Evolutionary conservation across 23 tunicate species (phyloP), one percentile per base, ranked within the genome.

Genomic region (Botrylloides violaceus): DNA sequence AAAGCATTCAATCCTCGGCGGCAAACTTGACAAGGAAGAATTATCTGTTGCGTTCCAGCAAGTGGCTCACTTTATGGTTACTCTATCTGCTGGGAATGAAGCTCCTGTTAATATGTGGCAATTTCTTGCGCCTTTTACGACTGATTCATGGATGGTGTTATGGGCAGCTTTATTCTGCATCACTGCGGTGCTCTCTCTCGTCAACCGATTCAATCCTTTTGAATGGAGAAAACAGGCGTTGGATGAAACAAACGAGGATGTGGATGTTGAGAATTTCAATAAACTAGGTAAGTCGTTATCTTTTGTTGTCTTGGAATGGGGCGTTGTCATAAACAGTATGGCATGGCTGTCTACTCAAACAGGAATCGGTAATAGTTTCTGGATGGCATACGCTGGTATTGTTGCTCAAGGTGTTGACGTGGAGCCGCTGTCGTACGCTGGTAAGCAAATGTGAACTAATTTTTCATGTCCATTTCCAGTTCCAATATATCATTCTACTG

Each of bases 211-310:
- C 63, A 80, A 80, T 64, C 84, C 84, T 0, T 80, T 80, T 34
- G 84, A 80, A 49, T 80, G 84, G 84, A 71, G 84, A 55, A 80
- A 80, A 37, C 64, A 73, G 39, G 84, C 84, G 48, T 71, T 80
- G 48, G 84, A 80, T 34, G 84, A 80, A 32, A 80, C 84, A 7
- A 80, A 80, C 47, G 84, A 80, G 30, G 84, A 80, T 59, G 84
- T 80, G n/a, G 78, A 55, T 24, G 84, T 80, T 39, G 84, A 80
- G 62, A 70, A 80, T 22, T 80, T 80, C 36, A 72, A 80, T 49
- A 80, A 64, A 71, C 70, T 80, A 59, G 84, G 84, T 80, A 58
- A 9, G 21, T 32, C 29, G 22, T n/a, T n/a, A n/a, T n/a, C n/a
- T n/a, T n/a, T n/a, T 43, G 53, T 15, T 7, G 53, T 7, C 12